Base-by-base conservation (phyloP, 2,113 vertebrate species). In the Xiphorhynchus elegans region DNA sequence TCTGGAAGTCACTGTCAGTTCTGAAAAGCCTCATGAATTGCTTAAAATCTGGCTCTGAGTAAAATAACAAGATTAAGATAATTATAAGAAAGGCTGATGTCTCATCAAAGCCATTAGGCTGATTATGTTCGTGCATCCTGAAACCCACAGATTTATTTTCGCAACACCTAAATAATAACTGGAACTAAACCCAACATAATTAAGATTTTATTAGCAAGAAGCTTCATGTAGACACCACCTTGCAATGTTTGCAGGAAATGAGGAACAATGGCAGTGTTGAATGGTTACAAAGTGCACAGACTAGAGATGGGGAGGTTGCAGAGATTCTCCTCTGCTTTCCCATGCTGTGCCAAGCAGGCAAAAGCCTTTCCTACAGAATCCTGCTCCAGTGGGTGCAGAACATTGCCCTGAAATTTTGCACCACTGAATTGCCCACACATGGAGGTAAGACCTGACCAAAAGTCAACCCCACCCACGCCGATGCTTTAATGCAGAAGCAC, bases 301-400 rank as follows among this genome's bases (percentile, higher is more conserved):
- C 24, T 2, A 67, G n/a, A 0, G 8, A 37, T 24, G 56, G 6
- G 68, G 0, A 4, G 9, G 21, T 52, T 58, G 4, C 1, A 49
- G 49, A 58, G 39, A 29, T 33, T 82, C 59, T 49, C 33, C 23
- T 62, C 29, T 17, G 68, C 46, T 81, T 21, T 56, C 58, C 44
- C 29, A 16, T 0, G n/a, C 53, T 67, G 35, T 26, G 82, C 10
- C 37, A 74, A 75, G 40, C 18, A 49, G 26, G 42, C 37, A 72
- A 86, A 70, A 60, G 3, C 28, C 35, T 35, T 75, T 74, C 60
- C 35, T 59, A 55, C 10, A 44, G 66, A 56, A 15, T 52, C 44
- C 18, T 80, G 46, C 50, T 66, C 31, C 37, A 39, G 31, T 8
- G 39, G 26, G 28, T 46, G 52, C 68, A 56, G 64, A 90, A 90